Conservation (phyloP, 2,797 vertebrate species). For the Liasis olivaceus region DNA sequence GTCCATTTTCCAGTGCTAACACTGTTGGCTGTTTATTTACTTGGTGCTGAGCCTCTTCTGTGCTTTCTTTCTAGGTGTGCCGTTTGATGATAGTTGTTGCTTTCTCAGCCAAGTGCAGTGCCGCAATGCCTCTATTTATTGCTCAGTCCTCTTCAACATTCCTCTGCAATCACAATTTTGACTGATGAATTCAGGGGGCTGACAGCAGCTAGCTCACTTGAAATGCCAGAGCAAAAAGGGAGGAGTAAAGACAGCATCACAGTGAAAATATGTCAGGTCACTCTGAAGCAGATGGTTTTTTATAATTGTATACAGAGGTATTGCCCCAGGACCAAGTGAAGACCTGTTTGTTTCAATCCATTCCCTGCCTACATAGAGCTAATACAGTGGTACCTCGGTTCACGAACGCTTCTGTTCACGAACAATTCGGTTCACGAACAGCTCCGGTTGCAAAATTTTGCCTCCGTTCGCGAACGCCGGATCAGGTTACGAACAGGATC, state of each 20-base stretch:
- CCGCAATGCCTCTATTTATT: constrained; percentile 61
- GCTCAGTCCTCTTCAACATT: constrained; percentile 35
- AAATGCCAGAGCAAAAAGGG: neutral
- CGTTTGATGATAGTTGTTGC: constrained; percentile 64
- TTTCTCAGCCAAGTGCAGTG: constrained; percentile 42
- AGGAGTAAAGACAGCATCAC: neutral
- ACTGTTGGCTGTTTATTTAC: neutral
- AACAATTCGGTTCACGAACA: no score
- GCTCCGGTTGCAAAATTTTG: no score
- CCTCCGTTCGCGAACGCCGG: no score
- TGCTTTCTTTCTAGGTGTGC: constrained; percentile 67
- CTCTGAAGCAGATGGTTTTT: neutral
- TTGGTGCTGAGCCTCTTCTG: neutral
- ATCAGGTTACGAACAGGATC: no score
- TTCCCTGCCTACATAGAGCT: neutral
- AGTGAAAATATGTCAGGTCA: neutral
- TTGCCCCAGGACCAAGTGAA: neutral
- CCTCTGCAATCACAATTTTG: constrained; percentile 49
- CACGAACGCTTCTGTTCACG: no score
- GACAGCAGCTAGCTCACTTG: neutral
- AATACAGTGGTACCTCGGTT: neutral
- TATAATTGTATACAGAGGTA: neutral
- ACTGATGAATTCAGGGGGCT: neutral
- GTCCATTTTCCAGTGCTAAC: neutral
- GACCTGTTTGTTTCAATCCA: neutral